Base-by-base conservation (phyloP, 2,888 invertebrate genomes). In the Trissoscelio sp. region DNA sequence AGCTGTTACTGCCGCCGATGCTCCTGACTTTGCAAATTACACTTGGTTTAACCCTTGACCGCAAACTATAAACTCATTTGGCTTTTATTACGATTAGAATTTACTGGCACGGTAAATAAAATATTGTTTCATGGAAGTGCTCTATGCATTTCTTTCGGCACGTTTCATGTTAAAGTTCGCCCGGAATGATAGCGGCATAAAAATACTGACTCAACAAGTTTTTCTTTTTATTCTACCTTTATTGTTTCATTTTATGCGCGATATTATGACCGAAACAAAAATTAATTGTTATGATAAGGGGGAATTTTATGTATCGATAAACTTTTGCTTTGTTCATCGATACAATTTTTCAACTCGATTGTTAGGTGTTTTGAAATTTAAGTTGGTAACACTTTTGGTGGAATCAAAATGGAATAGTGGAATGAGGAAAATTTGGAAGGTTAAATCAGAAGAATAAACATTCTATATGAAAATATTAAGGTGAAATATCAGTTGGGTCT, bases 21-120 rank as follows among this genome's bases (percentile, higher is more conserved):
- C 18, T 67, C 31, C 67, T 67, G 55, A 55, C 55, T 39, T 67
- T 53, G 67, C 67, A 55, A 53, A 55, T 67, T 67, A 55, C 51
- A 53, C 4, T 24, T 11, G 9, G 55, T n/a, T 24, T 55, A 12
- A 67, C 55, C 67, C 5, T 53, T 42, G 31, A 67, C 28, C 28
- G 18, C 51, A 42, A 67, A 53, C 37, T 42, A 55, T 39, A 67
- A 55, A 55, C 31, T 14, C 34, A 48, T 46, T 64, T 64, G 12
- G 12, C 34, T 37, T 48, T 48, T 51, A 48, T 64, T 37, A n/a
- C 34, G 16, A 48, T 64, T 64, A 64, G 22, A 7, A 51, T 51
- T 46, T 5, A 0, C 11, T 0, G 4, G n/a, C n/a, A n/a, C n/a
- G n/a, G 20, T 22, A 64, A 62, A 62, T 62, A 16, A 44, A 14